Base-by-base conservation (phyloP, 92 coral and sea anemone species). In the Parazoanthus atlanticus region DNA sequence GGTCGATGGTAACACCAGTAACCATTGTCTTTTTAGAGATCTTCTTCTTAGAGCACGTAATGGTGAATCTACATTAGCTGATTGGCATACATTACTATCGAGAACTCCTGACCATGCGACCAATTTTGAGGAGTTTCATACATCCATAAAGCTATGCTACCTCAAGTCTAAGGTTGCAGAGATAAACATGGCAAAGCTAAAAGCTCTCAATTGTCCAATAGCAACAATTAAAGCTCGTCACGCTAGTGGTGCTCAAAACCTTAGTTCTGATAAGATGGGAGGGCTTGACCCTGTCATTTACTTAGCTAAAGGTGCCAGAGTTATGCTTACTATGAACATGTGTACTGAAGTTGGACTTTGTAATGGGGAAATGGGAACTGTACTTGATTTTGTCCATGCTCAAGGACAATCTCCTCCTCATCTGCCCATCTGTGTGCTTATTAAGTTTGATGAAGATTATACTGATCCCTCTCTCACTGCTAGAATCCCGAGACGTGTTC, bases 401-500 rank as follows among this genome's bases (percentile, higher is more conserved):
- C 40, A 85, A 38, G 81, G 80, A 19, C 89, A 77, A 43, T 56
- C 67, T 30, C 92, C 92, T 26, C 92, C 92, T 10, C 28, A 25
- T 1, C 92, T 90, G 11, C 92, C 90, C 2, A 66, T 90, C 74
- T 86, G 81, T 67, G 89, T 86, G 25, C 65, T 80, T 74, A 76
- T 90, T 9, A 86, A 90, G 90, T 90, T 90, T 90, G 92, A 90
- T 74, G 88, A 80, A 34, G 78, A 80, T 38, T 86, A 90, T 81
- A 86, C 15, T 79, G 92, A 89, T 6, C 92, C 92, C 38, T 38
- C 81, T 47, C 56, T 90, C 7, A 17, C 80, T 77, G 74, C 82
- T 26, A 70, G 65, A n/a, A 74, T 91, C 76, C 93, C 91, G 74
- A 91, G 91, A 85, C 89, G 94, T 80, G 88, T 91, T 78, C 94